phyloP scores from a whole-genome alignment of 2,113 vertebrate genomes.

The Rhabdomys dilectus region DNA sequence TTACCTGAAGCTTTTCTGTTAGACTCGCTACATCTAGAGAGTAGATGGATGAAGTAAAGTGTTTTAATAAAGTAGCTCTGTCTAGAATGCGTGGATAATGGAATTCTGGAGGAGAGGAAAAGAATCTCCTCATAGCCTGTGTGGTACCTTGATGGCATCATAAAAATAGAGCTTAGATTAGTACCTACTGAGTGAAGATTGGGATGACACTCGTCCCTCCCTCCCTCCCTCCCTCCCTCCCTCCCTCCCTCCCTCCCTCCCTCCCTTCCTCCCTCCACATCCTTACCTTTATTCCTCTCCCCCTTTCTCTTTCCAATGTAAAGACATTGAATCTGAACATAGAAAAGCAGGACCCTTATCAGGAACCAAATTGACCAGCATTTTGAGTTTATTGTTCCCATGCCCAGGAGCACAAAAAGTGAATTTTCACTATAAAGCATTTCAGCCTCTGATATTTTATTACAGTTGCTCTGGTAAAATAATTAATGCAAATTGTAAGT shows the following conservation, averaged over 20 bases:
- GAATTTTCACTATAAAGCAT: background rate
- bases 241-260: too few relatives aligned
- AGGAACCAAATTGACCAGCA: background rate
- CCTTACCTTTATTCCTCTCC: background rate
- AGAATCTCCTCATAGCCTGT: background rate
- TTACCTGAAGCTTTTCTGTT: background rate
- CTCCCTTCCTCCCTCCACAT: too few relatives aligned
- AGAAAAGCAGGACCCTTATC: background rate
- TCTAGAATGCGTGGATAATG: background rate
- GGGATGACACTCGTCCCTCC: too few relatives aligned
- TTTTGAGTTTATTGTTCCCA: background rate
- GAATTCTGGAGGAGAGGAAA: too few relatives aligned
- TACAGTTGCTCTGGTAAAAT: background rate
- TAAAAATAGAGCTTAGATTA: too few relatives aligned
- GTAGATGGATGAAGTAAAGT: too few relatives aligned
- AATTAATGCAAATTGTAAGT: background rate
- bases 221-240: too few relatives aligned
- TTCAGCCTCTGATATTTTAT: background rate
- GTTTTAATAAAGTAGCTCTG: background rate
- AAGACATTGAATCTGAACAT: background rate
- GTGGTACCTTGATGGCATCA: background rate
- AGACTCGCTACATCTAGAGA: background rate
- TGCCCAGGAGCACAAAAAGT: background rate
- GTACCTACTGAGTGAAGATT: too few relatives aligned
- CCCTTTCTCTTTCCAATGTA: background rate